A percentile compares a stretch with the other conserved stretches of the same genome.
phyloP scores from a whole-genome alignment of 2,113 vertebrate species.

The Platycercus adscitus region DNA sequence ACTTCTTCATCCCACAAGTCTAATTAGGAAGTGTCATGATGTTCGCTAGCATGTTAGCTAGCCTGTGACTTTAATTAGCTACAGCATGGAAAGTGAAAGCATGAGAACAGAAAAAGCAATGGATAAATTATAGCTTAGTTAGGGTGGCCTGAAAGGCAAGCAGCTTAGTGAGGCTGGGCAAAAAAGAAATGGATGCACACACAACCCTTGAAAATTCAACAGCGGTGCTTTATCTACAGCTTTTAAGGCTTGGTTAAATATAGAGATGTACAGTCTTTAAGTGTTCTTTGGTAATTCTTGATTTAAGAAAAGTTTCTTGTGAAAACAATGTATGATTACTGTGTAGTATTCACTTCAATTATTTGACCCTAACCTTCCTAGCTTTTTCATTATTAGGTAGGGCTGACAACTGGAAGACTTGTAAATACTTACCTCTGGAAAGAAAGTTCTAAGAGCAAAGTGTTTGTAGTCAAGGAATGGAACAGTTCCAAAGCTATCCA shows the following conservation, averaged over 20 bases:
- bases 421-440: conserved; percentile 87
- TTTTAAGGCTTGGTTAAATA: neutral
- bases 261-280: neutral
- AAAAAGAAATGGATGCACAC: neutral
- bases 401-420: conserved; percentile 41
- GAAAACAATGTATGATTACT: neutral
- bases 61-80: conserved; percentile 6
- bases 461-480: conserved; percentile 98
- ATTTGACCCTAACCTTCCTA: neutral
- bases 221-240: conserved; percentile 5
- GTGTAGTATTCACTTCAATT: neutral
- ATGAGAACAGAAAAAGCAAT: conserved; percentile 40
- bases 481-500: conserved; percentile 89
- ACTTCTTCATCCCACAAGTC: conserved; percentile 7
- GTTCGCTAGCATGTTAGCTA: neutral
- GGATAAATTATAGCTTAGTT: conserved; percentile 28
- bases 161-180: neutral
- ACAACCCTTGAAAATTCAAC: conserved; percentile 34
- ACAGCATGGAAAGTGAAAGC: neutral
- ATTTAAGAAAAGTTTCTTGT: neutral
- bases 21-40: conserved; percentile 38
- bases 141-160: conserved; percentile 1
- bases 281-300: neutral
- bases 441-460: conserved; percentile 93
- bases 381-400: conserved; percentile 49